phyloP scores from a whole-genome alignment of 2,113 vertebrate genomes.

The Centropus unirufus region DNA sequence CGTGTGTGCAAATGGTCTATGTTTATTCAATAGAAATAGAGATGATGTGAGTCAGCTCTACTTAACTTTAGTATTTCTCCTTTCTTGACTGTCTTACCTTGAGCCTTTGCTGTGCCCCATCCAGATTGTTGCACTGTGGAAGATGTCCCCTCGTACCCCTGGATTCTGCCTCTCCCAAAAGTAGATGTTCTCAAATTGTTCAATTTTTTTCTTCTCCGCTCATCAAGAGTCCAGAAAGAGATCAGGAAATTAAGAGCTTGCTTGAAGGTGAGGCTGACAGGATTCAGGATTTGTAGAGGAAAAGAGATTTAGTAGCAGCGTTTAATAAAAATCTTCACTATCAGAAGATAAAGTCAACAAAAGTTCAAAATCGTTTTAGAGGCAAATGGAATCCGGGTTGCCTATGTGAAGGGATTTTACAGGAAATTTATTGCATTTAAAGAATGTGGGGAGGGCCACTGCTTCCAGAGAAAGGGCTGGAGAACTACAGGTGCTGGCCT shows the following conservation, averaged over 20 bases:
- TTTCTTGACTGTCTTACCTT: background rate
- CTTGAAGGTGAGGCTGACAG: background rate
- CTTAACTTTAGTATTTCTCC: background rate
- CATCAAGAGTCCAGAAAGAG: background rate
- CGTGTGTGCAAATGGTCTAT: background rate
- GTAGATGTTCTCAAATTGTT: background rate
- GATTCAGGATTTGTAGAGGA: background rate
- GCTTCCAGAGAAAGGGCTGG: background rate
- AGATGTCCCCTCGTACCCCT: background rate
- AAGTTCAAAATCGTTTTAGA: constrained; percentile 31
- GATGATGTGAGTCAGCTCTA: background rate
- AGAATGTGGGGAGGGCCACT: background rate
- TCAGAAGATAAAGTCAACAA: background rate
- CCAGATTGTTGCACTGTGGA: background rate
- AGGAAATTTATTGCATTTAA: constrained; percentile 56
- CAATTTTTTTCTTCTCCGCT: background rate
- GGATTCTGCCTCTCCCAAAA: background rate
- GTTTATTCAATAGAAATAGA: background rate
- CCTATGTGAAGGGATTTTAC: constrained; percentile 28
- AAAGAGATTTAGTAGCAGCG: background rate
- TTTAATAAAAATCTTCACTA: background rate
- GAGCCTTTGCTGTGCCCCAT: background rate
- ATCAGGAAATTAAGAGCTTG: background rate
- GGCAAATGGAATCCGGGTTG: constrained; percentile 20
- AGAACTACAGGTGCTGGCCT: background rate